These are phyloP conservation scores for Campopleginae sp. DNA, from an alignment of 2,888 invertebrate genomes.

Conservation along the genomic window DNA sequence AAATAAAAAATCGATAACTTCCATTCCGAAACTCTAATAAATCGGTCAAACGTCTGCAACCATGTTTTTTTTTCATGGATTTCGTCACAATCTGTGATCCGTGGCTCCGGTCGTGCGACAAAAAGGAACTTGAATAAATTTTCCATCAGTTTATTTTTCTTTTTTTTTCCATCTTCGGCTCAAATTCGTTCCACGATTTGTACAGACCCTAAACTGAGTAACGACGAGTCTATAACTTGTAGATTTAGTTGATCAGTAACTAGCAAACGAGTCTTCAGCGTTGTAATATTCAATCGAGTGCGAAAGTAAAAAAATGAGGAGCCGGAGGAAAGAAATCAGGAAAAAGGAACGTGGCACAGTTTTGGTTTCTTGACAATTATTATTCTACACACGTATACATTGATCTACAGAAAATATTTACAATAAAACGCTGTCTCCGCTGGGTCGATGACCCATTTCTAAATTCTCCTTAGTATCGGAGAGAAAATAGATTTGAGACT, in stretches of 20 bases:
- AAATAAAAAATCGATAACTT: too few species aligned
- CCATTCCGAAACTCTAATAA: background rate
- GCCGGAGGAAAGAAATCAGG: background rate
- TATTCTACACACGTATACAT: slow-evolving; percentile 19
- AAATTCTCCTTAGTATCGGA: background rate
- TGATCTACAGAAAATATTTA: slow-evolving; percentile 24
- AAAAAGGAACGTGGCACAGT: background rate
- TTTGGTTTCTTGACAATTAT: slow-evolving; percentile 5
- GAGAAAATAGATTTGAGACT: background rate
- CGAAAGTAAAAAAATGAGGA: background rate
- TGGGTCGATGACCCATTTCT: slow-evolving; percentile 8
- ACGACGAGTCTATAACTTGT: background rate
- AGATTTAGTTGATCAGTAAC: background rate
- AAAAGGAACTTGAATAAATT: background rate
- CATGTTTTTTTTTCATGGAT: too few species aligned
- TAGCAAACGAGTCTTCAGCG: background rate
- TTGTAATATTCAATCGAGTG: background rate
- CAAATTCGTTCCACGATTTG: background rate
- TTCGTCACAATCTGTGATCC: background rate
- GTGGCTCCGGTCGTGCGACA: background rate
- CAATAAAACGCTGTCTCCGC: slow-evolving; percentile 1
- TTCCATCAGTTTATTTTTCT: background rate
- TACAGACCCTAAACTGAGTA: background rate
- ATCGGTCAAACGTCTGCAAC: too few species aligned
- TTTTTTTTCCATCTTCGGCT: too few species aligned